Evolutionary conservation across 2,888 invertebrate genomes (phyloP), one percentile per base, ranked within the genome.

Genomic region (Heliconius ethilla): DNA sequence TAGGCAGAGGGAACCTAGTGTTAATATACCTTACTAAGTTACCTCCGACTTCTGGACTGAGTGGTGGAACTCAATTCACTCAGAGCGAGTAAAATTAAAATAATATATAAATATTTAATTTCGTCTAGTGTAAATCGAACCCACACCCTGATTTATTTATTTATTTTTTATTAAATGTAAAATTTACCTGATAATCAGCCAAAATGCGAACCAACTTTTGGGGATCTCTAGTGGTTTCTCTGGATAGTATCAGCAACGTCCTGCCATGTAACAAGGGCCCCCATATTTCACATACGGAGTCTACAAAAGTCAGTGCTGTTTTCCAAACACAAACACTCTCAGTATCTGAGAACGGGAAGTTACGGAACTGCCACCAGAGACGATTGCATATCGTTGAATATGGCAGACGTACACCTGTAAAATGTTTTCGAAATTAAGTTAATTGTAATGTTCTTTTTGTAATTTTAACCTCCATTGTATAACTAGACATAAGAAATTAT

Each of bases 221-320:
- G 0, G 98, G 97, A 89, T 98, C 96, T 85, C 96, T 96, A 0
- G 97, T 98, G 0, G 96, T 92, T 22, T 95, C 95, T 85, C 96
- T 96, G 0, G 97, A 96, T 13, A 98, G 95, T 7, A 98, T 96
- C 27, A 98, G 88, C 75, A 98, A 88, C 0, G 97, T 95, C 75
- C 92, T 88, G 15, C 96, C 97, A 81, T 96, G 96, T 25, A 98
- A 92, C 69, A 98, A 88, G 0, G 98, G 97, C 0, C 97, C 97
- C 97, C 98, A 98, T 77, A 98, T 96, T 93, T 98, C 98, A 2
- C 97, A 96, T 13, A 98, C 96, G 0, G 98, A 97, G 88, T 98
- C 98, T 6, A 98, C 98, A 87, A 98, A 99, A 0, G 98, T 98
- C 27, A 98, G 91, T 0, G 98, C 97, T 0, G 98, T 98, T 91